Evolutionary conservation across 2,797 vertebrate genomes (phyloP), one percentile per base, ranked within the genome.

Genomic region (Tachyglossus aculeatus): DNA sequence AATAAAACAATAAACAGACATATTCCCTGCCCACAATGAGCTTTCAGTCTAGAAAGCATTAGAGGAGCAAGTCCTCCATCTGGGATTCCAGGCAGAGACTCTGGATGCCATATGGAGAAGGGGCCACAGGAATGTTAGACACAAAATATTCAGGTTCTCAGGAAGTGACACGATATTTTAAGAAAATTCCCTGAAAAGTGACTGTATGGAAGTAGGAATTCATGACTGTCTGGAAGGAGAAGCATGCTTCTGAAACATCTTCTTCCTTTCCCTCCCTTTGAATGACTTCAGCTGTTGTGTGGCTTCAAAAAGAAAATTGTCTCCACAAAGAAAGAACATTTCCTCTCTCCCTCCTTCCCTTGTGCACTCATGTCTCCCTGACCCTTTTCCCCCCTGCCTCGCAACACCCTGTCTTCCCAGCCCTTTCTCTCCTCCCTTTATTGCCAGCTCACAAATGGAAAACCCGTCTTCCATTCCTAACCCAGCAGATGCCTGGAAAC

Each of bases 91-190:
- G 12, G 47, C 37, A 36, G 33, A 41, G 1, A 7, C 5, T 29
- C 27, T 12, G 47, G 34, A 64, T 29, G 52, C 22, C 18, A 60
- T 41, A 21, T 5, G 12, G 57, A 11, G 33, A 9, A 7, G 21
- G 37, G 4, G 19, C 21, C 33, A 44, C 13, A 48, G 27, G 32
- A n/a, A 55, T 1, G 21, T 21, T 34, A 19, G 21, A 22, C 43
- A 69, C 31, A 57, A 37, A 37, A 15, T n/a, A n/a, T 14, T 39
- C 19, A 32, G 4, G 15, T 70, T 78, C 65, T 63, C 43, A 3
- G 31, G 60, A 74, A 65, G 59, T 32, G 4, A 33, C 55, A 55
- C 21, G 15, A 58, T 56, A 41, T 55, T 27, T 11, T 51, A 62
- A 75, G 47, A 52, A 39, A 32, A 33, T 22, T 24, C 10, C 65